phyloP scores from a whole-genome alignment of 2,797 vertebrate species.

The Glossophaga mutica region DNA sequence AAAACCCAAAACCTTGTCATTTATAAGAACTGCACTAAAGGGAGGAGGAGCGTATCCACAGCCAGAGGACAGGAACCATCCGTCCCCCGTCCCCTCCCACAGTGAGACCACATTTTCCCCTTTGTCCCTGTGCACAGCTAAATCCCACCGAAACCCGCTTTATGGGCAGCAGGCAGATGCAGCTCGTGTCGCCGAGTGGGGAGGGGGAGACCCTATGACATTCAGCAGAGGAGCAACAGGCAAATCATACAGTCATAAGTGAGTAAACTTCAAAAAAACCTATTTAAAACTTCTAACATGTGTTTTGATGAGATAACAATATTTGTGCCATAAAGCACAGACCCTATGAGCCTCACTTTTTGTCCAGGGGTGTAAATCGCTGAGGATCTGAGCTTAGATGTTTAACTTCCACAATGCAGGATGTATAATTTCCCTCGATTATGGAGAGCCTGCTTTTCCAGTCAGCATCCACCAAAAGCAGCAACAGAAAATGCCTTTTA shows the following conservation, averaged over 20 bases:
- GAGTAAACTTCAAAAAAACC: neutral
- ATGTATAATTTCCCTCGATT: constrained; percentile 65
- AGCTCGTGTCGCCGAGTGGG: neutral
- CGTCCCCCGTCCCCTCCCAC: neutral
- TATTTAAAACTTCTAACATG: neutral
- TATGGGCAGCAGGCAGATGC: neutral
- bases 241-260: neutral
- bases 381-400: constrained; percentile 40
- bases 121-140: neutral
- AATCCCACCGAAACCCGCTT: neutral
- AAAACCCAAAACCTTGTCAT: neutral
- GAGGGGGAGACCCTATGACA: neutral
- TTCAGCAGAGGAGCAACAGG: neutral
- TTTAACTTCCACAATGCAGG: constrained; percentile 59
- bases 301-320: neutral
- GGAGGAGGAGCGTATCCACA: neutral
- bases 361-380: constrained; percentile 42
- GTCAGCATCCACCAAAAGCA: constrained; percentile 75
- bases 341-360: constrained; percentile 9
- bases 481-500: constrained; percentile 66
- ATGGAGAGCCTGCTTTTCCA: constrained; percentile 62
- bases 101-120: neutral
- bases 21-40: neutral
- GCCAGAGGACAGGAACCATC: neutral
- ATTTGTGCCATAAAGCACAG: neutral